These are phyloP conservation scores for Temnothorax curvispinosus DNA, from an alignment of 1,140 invertebrate genomes.

Conservation along the genomic window DNA sequence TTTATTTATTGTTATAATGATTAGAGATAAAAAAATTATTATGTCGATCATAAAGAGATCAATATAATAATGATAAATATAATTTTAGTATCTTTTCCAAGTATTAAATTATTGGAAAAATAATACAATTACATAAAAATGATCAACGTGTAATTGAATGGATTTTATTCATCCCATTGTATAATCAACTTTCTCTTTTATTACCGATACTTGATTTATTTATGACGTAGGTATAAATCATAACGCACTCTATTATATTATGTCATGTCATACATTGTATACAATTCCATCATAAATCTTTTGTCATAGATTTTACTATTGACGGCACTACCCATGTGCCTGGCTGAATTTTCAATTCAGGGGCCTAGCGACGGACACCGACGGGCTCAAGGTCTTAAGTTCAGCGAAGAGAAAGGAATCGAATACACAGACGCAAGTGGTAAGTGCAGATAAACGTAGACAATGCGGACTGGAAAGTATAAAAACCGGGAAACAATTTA, in stretches of 20 bases:
- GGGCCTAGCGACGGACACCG: constrained; percentile 84
- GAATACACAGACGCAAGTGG: constrained; percentile 82
- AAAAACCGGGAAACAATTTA: not conserved
- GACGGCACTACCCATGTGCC: constrained; percentile 78
- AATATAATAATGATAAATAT: not conserved
- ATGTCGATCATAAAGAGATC: not conserved
- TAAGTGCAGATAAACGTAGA: constrained; percentile 63
- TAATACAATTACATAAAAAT: not conserved
- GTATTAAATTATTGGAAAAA: not conserved
- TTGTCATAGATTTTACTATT: constrained; percentile 77
- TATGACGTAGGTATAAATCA: not conserved
- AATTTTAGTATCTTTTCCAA: not conserved
- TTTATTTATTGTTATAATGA: not conserved
- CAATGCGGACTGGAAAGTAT: not conserved
- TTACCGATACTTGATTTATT: not conserved
- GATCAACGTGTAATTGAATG: not conserved
- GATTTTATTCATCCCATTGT: not conserved
- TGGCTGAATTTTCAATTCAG: constrained; percentile 83
- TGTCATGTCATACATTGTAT: not conserved
- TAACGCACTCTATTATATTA: not conserved
- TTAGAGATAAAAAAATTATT: not conserved
- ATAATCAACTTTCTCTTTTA: not conserved
- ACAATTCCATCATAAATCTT: not conserved
- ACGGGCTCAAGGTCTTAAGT: constrained; percentile 82
- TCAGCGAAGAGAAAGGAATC: constrained; percentile 81